Evolutionary conservation across 37 sponge, comb jelly and placozoan genomes (phyloP).

Genomic region (Bolinopsis microptera): DNA sequence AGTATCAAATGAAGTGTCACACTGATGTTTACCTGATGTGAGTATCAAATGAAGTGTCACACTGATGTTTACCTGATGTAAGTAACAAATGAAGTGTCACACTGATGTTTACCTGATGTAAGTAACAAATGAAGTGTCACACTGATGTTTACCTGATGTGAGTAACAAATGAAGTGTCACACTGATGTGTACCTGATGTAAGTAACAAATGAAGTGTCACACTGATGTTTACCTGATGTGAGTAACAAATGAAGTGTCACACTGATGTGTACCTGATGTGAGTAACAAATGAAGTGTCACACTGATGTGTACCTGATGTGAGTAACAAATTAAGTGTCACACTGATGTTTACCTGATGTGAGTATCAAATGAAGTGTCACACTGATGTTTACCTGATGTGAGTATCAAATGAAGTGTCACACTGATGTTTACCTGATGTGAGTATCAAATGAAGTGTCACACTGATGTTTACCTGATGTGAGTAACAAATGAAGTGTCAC

Average conservation of each 20-base stretch:
- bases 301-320: slow-evolving; percentile 64
- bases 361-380: slow-evolving; percentile 59
- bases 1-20: slow-evolving; percentile 59
- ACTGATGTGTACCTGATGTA: slow-evolving; percentile 62
- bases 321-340: slow-evolving; percentile 51
- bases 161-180: slow-evolving; percentile 56
- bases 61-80: slow-evolving; percentile 63
- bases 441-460: slow-evolving; percentile 59
- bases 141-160: slow-evolving; percentile 64
- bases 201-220: slow-evolving; percentile 56
- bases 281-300: slow-evolving; percentile 56
- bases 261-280: slow-evolving; percentile 64
- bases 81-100: slow-evolving; percentile 56
- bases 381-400: slow-evolving; percentile 64
- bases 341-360: slow-evolving; percentile 64
- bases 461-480: slow-evolving; percentile 64
- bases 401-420: slow-evolving; percentile 59
- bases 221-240: slow-evolving; percentile 64
- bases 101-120: slow-evolving; percentile 63
- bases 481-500: slow-evolving; percentile 56
- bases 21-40: slow-evolving; percentile 64
- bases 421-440: slow-evolving; percentile 64
- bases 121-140: slow-evolving; percentile 56
- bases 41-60: slow-evolving; percentile 59
- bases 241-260: slow-evolving; percentile 56